phyloP scores from a whole-genome alignment of 1,140 invertebrate genomes.

The Harlomillsia oculata region DNA sequence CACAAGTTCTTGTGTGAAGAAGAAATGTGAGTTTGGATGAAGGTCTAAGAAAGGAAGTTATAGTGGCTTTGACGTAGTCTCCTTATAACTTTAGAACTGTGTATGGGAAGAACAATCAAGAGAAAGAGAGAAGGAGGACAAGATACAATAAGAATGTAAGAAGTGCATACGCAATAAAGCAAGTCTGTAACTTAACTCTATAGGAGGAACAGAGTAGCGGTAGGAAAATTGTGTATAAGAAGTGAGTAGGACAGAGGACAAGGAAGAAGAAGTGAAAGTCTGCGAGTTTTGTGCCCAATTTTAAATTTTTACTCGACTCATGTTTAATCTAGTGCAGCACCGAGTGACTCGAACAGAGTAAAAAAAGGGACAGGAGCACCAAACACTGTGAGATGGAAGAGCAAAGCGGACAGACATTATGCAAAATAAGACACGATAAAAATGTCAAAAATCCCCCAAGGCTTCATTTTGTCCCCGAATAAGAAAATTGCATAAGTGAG shows the following conservation, averaged over 20 bases:
- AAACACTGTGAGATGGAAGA: background rate
- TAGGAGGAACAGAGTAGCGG: no score
- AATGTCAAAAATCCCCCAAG: constrained; percentile 34
- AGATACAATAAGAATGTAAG: no score
- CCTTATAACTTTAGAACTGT: no score
- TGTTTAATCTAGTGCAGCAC: background rate
- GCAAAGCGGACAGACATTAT: constrained; percentile 27
- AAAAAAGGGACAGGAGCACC: background rate
- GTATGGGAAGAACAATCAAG: no score
- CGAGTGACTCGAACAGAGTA: background rate
- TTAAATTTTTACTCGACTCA: constrained; percentile 14
- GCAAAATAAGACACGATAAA: constrained; percentile 31
- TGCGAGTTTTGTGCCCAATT: constrained; percentile 18
- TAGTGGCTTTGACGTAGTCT: no score
- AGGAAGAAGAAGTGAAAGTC: constrained; percentile 1
- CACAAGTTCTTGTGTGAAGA: no score
- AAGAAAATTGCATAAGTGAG: constrained; percentile 31
- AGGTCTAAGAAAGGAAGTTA: no score
- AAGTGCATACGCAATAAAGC: no score
- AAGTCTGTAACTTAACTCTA: no score
- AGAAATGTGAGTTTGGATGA: no score
- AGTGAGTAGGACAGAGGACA: background rate
- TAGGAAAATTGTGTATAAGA: no score
- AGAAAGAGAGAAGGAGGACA: no score
- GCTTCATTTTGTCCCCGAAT: constrained; percentile 29